These are phyloP conservation scores for Drosophila nebulosa DNA, from an alignment of 1,140 invertebrate species.

Conservation along the genomic window DNA sequence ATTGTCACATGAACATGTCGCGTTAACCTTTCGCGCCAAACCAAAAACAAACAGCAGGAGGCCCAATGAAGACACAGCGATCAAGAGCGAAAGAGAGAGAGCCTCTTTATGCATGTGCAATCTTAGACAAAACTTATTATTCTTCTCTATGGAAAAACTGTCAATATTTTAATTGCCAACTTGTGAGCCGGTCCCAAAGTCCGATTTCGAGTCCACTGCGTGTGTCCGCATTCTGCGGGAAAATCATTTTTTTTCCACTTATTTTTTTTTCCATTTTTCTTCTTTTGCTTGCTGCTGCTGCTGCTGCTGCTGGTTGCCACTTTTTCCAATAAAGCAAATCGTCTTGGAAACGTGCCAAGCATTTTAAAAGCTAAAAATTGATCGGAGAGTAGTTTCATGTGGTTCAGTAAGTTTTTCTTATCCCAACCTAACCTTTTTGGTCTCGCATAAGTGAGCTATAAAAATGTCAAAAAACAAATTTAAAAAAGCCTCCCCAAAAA, in stretches of 20 bases:
- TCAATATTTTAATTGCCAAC: conserved; percentile 76
- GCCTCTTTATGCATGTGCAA: conserved; percentile 43
- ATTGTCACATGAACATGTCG: conserved; percentile 77
- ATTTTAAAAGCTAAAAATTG: conserved; percentile 53
- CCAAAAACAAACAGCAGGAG: conserved; percentile 49
- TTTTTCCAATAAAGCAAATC: conserved; percentile 75
- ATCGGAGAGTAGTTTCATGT: conserved; percentile 41
- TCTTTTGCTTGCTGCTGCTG: conserved; percentile 12
- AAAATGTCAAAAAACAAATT: conserved; percentile 54
- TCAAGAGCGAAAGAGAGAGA: conserved; percentile 2
- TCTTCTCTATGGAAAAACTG: conserved; percentile 65
- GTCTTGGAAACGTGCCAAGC: conserved; percentile 58
- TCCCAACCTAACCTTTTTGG: conserved; percentile 54
- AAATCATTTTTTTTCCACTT: conserved; percentile 59
- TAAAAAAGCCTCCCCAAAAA: conserved; percentile 2
- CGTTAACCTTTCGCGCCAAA: conserved; percentile 67
- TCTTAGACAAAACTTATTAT: conserved; percentile 61
- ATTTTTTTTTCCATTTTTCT: conserved; percentile 13
- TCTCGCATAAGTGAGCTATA: conserved; percentile 66
- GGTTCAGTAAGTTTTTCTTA: conserved; percentile 49
- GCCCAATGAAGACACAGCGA: not conserved
- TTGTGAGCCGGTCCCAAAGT: conserved; percentile 44
- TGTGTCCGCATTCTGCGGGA: conserved; percentile 75
- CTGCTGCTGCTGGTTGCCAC: conserved; percentile 36
- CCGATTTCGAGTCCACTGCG: conserved; percentile 52